These are phyloP conservation scores for Drosophila jambulina DNA, from an alignment of 1,140 invertebrate species.

Conservation along the genomic window DNA sequence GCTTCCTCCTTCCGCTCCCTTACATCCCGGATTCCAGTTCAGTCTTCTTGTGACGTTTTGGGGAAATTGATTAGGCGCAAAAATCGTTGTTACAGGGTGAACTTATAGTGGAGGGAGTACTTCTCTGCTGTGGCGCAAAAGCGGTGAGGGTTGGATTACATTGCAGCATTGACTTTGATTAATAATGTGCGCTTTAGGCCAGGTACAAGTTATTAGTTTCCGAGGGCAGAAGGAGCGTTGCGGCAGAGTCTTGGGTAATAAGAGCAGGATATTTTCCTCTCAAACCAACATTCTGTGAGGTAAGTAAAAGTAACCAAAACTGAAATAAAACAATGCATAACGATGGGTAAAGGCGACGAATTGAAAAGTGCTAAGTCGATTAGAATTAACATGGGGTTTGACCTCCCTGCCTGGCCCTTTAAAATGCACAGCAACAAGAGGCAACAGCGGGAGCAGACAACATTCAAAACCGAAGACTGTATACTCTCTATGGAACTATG, in stretches of 20 bases:
- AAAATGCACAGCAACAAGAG: neutral
- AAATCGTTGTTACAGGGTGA: constrained; percentile 68
- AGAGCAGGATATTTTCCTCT: neutral
- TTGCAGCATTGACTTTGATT: constrained; percentile 77
- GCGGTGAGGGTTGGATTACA: constrained; percentile 2
- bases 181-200: constrained; percentile 76
- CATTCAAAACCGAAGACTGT: neutral
- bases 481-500: constrained; percentile 10
- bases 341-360: constrained; percentile 30
- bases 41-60: constrained; percentile 65
- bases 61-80: constrained; percentile 83
- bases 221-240: neutral
- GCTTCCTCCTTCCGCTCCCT: constrained; percentile 21
- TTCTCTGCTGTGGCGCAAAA: constrained; percentile 10
- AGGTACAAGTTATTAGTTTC: constrained; percentile 75
- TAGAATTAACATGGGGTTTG: constrained; percentile 55
- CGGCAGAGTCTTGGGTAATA: neutral
- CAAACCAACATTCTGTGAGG: neutral
- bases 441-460: neutral
- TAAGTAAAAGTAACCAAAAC: neutral
- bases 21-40: constrained; percentile 4
- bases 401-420: neutral
- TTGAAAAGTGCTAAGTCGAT: constrained; percentile 68
- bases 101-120: constrained; percentile 12
- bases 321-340: constrained; percentile 1